These are phyloP conservation scores for Brachystomella parvula DNA, from an alignment of 1,140 invertebrate species.

Conservation along the genomic window DNA sequence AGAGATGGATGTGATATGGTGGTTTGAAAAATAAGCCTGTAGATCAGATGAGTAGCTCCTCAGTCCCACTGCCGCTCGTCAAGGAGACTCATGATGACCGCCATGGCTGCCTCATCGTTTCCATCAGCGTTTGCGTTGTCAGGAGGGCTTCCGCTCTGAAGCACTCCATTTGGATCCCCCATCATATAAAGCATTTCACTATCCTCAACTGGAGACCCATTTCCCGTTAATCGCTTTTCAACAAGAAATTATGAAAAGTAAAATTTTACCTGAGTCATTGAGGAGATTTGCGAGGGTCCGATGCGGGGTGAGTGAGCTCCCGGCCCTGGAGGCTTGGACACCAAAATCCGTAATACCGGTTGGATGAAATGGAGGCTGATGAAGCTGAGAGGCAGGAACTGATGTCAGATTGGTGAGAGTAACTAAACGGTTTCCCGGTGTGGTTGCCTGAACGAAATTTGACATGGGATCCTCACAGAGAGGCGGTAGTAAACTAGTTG, in stretches of 20 bases:
- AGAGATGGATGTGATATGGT: too few relatives aligned
- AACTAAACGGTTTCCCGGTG: not conserved
- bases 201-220: constrained; percentile 37
- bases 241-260: not conserved
- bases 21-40: not conserved
- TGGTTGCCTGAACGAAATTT: not conserved
- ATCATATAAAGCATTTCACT: constrained; percentile 57
- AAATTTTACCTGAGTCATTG: not conserved
- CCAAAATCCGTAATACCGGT: too few relatives aligned
- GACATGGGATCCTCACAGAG: not conserved
- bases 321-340: too few relatives aligned
- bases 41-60: constrained; percentile 74
- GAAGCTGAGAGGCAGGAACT: too few relatives aligned
- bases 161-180: constrained; percentile 43
- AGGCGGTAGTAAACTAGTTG: not conserved
- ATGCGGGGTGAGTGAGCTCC: too few relatives aligned
- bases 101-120: constrained; percentile 83
- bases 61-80: constrained; percentile 69
- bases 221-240: not conserved
- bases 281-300: not conserved
- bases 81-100: constrained; percentile 82
- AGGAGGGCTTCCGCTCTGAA: constrained; percentile 43
- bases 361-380: too few relatives aligned
- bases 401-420: not conserved
- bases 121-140: too few relatives aligned